Percentiles rank a stretch among this genome's conserved stretches.
Evolutionary conservation across 53 echinoderm and acorn worm genomes (phyloP).

Genomic region (Arbacia lixula): DNA sequence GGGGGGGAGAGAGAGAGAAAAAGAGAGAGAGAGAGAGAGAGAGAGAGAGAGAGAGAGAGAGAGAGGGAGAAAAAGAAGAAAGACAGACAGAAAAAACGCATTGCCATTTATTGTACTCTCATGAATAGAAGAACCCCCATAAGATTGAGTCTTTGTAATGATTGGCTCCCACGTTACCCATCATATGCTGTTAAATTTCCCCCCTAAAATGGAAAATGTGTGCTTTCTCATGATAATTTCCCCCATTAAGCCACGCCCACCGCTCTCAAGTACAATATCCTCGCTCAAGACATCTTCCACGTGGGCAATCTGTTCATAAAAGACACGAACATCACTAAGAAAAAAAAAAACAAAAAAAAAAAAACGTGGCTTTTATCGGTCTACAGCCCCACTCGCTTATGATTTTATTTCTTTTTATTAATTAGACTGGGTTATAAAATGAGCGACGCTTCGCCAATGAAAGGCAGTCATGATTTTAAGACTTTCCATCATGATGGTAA

Average conservation of each 20-base stretch:
- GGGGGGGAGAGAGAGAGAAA: neutral
- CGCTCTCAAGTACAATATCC: too few relatives aligned
- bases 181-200: neutral
- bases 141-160: constrained; percentile 27
- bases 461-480: constrained; percentile 46
- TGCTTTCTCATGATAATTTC: too few relatives aligned
- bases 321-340: too few relatives aligned
- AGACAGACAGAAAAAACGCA: neutral
- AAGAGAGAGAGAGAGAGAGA: neutral
- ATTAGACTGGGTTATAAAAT: constrained; percentile 41
- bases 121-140: constrained; percentile 54
- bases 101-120: neutral
- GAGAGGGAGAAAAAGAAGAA: neutral
- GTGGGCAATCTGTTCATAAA: too few relatives aligned
- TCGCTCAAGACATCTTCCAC: too few relatives aligned
- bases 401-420: constrained; percentile 46
- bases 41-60: neutral
- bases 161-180: constrained; percentile 11
- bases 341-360: too few relatives aligned
- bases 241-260: too few relatives aligned
- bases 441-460: constrained; percentile 12
- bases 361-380: constrained; percentile 29
- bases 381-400: constrained; percentile 23
- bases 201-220: too few relatives aligned
- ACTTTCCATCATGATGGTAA: constrained; percentile 24